Evolutionary conservation across 2,113 vertebrate genomes (phyloP), one percentile per base, ranked within the genome.

Genomic region (Syrrhaptes paradoxus): DNA sequence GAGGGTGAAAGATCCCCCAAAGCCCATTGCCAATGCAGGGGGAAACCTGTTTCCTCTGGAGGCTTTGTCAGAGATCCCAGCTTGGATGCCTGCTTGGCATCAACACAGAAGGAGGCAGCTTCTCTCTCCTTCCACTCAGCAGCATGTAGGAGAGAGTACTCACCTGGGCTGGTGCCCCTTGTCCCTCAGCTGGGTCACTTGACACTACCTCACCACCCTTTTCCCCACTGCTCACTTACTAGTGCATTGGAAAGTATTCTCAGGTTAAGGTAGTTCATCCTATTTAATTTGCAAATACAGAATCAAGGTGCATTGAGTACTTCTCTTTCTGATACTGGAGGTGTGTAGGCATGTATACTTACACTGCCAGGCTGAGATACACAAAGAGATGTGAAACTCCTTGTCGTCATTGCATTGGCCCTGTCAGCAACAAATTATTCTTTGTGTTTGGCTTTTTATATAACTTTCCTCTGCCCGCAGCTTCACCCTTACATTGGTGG

Each of bases 71-170:
- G 31, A 80, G 31, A n/a, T 59, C 17, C 13, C 38, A 45, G 29
- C 29, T 58, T 13, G 31, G 61, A 11, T 79, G 26, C 43, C 34
- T 34, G 12, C 78, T 52, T 46, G 72, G 36, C 28, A 20, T 87
- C 28, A 8, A 19, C 52, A 63, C 0, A 0, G 38, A 29, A 46
- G 55, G 34, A 61, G 36, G 15, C 0, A 0, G 14, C 26, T 26
- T 58, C 24, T 70, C 36, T 80, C 28, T 87, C 29, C 20, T 59
- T 52, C 41, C 18, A 7, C 54, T 61, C 41, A 15, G 1, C 1
- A 25, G 15, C 9, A 2, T 6, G 26, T 10, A 17, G 52, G 63
- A 55, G 18, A 34, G n/a, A 38, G 32, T 8, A 10, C 52, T 41
- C 22, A 2, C 19, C n/a, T 29, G 57, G 62, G 25, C 43, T 38